Base-by-base conservation (phyloP, 2,113 vertebrate species). In the Ranitomeya variabilis region DNA sequence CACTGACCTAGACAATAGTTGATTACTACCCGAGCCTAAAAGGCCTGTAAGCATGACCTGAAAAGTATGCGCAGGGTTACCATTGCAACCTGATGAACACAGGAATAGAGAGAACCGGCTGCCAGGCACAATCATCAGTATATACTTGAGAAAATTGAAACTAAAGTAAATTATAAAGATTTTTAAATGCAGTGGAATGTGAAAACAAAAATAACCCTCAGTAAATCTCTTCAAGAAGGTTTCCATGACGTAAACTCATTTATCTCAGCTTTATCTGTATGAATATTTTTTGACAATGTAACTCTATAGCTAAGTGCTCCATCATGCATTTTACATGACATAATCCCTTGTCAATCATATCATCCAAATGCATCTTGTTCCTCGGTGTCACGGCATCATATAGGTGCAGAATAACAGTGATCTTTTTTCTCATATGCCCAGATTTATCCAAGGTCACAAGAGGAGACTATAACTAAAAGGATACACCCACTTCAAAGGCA, bases 371-470 rank as follows among this genome's bases (percentile, higher is more conserved):
- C 64, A 69, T 84, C 15, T 18, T 19, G 21, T 6, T 55, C 37
- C n/a, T 7, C 14, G 23, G 15, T 83, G 51, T 71, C 64, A 71
- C 64, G 69, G n/a, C n/a, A 55, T 11, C 45, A 69, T 37, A 64
- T 83, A 13, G 31, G 6, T 66, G 14, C 18, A 52, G 60, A 71
- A 55, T 84, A 13, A 55, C 14, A 69, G 45, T 52, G 64, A 52
- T 83, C 62, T 69, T 83, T 69, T 67, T 84, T 71, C 45, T 31
- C 62, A 54, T 83, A 66, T 69, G 71, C 69, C 52, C n/a, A 51
- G 51, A 55, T 84, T 84, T 84, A 51, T 7, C 82, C 82, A 84
- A 84, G 82, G 82, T 69, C 82, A 69, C 15, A 54, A 84, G n/a
- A 26, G 51, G 82, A 69, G 51, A 19, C 82, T 71, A 7, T n/a